phyloP scores from a whole-genome alignment of 30 jellyfish, hydroid and myxozoan genomes.

The Sanderia malayensis region DNA sequence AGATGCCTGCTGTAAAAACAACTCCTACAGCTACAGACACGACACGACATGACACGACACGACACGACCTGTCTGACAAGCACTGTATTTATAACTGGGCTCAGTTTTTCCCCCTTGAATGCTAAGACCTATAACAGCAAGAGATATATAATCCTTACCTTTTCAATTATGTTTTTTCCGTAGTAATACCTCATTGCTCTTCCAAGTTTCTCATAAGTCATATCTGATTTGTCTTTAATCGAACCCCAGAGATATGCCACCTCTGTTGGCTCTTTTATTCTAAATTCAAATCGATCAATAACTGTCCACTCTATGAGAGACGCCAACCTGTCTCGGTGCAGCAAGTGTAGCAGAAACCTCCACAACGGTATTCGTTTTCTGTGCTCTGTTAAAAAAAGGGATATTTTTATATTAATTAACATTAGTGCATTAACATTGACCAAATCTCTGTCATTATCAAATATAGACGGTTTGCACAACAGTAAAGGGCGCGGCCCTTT shows the following conservation, averaged over 20 bases:
- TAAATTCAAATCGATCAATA: constrained; percentile 53
- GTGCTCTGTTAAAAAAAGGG: constrained; percentile 60
- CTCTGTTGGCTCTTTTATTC: constrained; percentile 60
- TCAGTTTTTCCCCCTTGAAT: too few species aligned
- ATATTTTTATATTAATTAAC: background rate
- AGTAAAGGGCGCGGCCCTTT: too few species aligned
- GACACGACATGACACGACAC: too few species aligned
- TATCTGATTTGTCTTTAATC: constrained; percentile 71
- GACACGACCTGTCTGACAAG: too few species aligned
- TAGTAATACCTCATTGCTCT: constrained; percentile 81
- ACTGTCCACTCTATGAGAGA: constrained; percentile 60
- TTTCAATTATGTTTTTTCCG: constrained; percentile 77
- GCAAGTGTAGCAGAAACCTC: constrained; percentile 86
- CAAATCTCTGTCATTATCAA: too few species aligned
- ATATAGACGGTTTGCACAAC: too few species aligned
- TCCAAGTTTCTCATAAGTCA: constrained; percentile 84
- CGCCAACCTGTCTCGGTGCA: constrained; percentile 66
- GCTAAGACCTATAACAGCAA: background rate
- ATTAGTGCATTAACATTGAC: too few species aligned
- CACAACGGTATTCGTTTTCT: constrained; percentile 95
- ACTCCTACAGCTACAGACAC: too few species aligned
- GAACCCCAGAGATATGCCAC: constrained; percentile 86
- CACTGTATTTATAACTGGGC: too few species aligned
- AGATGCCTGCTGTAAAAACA: too few species aligned
- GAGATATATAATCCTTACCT: constrained; percentile 35